A percentile compares a stretch with the other conserved stretches of the same genome.
phyloP scores from a whole-genome alignment of 2,797 vertebrate genomes.

The Novumbra hubbsi region DNA sequence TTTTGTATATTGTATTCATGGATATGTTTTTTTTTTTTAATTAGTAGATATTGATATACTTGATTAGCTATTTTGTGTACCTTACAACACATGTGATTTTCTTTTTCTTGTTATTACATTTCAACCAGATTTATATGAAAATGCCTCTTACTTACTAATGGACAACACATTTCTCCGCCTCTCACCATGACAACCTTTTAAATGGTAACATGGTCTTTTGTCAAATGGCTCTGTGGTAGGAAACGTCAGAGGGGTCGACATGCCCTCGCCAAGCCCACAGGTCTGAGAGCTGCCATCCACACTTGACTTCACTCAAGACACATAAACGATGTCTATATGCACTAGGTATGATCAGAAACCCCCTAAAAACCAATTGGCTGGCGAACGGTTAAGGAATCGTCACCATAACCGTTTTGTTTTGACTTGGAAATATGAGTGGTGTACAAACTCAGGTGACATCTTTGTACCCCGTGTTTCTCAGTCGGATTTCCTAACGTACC shows the following conservation, averaged over 20 bases:
- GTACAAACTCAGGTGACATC: background rate
- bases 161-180: conserved; percentile 65
- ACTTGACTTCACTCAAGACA: conserved; percentile 14
- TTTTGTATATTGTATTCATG: conserved; percentile 91
- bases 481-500: no score
- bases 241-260: conserved; percentile 75
- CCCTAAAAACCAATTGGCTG: background rate
- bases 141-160: conserved; percentile 83
- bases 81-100: conserved; percentile 93
- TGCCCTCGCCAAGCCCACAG: conserved; percentile 55
- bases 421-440: no score
- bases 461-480: no score
- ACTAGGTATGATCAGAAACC: background rate
- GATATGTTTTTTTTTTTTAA: conserved; percentile 82
- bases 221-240: conserved; percentile 82
- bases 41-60: conserved; percentile 72
- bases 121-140: conserved; percentile 87
- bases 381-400: background rate
- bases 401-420: no score
- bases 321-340: background rate
- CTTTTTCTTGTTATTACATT: conserved; percentile 77
- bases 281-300: conserved; percentile 42
- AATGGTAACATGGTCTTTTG: conserved; percentile 75
- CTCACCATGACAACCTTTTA: conserved; percentile 76
- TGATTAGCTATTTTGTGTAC: conserved; percentile 79